These are phyloP conservation scores for Eptesicus fuscus DNA, from an alignment of 2,113 vertebrate genomes.

Conservation along the genomic window DNA sequence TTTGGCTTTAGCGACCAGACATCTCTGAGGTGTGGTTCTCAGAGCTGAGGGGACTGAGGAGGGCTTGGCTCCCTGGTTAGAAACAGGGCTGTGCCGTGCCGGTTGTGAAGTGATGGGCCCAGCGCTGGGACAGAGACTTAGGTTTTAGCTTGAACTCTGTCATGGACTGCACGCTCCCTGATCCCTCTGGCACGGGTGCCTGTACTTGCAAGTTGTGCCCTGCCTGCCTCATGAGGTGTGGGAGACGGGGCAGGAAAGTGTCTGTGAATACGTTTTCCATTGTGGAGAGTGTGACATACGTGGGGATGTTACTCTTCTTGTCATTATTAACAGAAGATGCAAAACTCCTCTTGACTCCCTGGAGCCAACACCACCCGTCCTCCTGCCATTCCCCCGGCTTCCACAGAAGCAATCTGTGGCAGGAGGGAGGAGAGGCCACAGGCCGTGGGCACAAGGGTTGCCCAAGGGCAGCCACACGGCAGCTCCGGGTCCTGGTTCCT, in stretches of 20 bases:
- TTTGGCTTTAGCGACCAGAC: neutral
- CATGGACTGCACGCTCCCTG: neutral
- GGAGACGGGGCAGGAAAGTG: neutral
- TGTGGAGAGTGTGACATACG: neutral
- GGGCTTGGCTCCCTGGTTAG: neutral
- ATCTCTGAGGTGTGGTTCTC: neutral
- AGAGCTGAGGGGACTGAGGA: neutral
- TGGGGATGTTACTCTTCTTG: neutral
- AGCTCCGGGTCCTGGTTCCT: rapidly evolving
- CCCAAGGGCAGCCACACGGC: neutral
- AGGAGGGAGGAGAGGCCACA: neutral
- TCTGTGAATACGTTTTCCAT: rapidly evolving
- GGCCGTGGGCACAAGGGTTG: neutral
- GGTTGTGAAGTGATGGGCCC: rapidly evolving
- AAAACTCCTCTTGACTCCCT: neutral
- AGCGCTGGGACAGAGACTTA: too few species aligned
- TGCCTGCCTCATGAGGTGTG: neutral
- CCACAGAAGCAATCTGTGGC: neutral
- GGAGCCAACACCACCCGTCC: neutral
- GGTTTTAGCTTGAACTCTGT: neutral
- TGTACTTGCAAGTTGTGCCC: neutral
- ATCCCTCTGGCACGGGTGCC: neutral
- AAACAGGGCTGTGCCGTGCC: rapidly evolving
- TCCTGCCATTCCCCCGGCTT: neutral
- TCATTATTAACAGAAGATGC: neutral